Conservation (phyloP, 2,113 vertebrate genomes). For the Sebastes schlegelii region DNA sequence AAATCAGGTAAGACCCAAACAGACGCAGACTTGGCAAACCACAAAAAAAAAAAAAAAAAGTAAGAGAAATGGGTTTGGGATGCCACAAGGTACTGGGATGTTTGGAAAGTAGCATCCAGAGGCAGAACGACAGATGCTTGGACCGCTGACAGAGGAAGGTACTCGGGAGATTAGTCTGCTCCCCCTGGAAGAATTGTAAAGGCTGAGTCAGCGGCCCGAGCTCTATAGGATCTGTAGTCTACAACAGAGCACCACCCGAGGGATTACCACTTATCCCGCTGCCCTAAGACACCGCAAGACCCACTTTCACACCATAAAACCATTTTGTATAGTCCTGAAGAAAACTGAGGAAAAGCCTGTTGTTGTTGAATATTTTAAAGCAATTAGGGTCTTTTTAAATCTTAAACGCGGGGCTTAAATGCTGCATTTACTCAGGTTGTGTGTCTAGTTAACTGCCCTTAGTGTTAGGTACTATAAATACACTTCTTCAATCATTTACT, state of each 20-base stretch:
- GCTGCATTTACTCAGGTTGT: conserved; percentile 17
- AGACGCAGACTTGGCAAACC: conserved; percentile 24
- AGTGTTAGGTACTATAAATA: neutral
- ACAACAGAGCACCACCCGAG: conserved; percentile 44
- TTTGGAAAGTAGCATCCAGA: conserved; percentile 44
- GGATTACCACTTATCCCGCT: conserved; percentile 75
- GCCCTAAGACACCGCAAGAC: conserved; percentile 64
- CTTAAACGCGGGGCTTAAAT: conserved; percentile 19
- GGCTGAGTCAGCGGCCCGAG: conserved; percentile 73
- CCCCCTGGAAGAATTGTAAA: conserved; percentile 50
- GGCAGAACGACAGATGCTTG: conserved; percentile 55
- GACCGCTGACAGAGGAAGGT: conserved; percentile 60
- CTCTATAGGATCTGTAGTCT: conserved; percentile 56
- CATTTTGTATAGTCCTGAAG: conserved; percentile 35
- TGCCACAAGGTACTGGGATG: conserved; percentile 22
- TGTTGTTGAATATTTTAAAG: conserved; percentile 44
- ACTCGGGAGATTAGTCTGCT: conserved; percentile 63
- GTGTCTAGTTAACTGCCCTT: neutral
- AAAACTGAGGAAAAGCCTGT: conserved; percentile 36
- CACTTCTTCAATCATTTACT: conserved; percentile 7
- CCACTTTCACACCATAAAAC: conserved; percentile 53
- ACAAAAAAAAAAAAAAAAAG: conserved; percentile 5
- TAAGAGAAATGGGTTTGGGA: conserved; percentile 26
- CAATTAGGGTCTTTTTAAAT: conserved; percentile 39
- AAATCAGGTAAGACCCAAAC: conserved; percentile 24